These are phyloP conservation scores for Poecilia picta DNA, from an alignment of 2,797 vertebrate genomes.

Conservation along the genomic window DNA sequence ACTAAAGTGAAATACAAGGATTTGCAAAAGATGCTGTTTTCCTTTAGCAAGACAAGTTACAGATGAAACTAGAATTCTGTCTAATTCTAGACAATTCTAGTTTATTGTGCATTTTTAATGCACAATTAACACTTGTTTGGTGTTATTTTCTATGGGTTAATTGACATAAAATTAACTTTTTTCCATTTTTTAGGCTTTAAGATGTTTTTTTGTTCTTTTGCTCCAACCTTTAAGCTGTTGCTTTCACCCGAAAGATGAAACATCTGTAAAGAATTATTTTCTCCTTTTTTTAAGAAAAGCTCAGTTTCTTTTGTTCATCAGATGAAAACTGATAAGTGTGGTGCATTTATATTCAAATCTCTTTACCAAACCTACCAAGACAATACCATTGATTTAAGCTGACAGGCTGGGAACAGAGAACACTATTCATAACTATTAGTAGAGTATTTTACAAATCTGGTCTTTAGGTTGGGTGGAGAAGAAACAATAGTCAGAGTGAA, in stretches of 20 bases:
- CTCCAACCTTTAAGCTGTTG: background rate
- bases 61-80: no score
- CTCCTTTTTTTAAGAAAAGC: background rate
- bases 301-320: background rate
- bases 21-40: background rate
- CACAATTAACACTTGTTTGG: background rate
- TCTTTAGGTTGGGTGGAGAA: background rate
- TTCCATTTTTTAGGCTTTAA: background rate
- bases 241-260: background rate
- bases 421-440: background rate
- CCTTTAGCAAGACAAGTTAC: no score
- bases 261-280: background rate
- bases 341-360: background rate
- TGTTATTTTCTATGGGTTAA: background rate
- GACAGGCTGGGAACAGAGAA: background rate
- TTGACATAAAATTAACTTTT: background rate
- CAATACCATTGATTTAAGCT: background rate
- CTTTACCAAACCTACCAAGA: background rate
- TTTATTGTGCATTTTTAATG: no score
- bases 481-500: background rate
- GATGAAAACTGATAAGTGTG: background rate
- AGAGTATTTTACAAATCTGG: background rate
- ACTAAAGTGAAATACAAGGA: background rate
- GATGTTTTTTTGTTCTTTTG: background rate
- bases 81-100: no score